Base-by-base conservation (phyloP, 1,140 invertebrate species). In the Cotesia vestalis region DNA sequence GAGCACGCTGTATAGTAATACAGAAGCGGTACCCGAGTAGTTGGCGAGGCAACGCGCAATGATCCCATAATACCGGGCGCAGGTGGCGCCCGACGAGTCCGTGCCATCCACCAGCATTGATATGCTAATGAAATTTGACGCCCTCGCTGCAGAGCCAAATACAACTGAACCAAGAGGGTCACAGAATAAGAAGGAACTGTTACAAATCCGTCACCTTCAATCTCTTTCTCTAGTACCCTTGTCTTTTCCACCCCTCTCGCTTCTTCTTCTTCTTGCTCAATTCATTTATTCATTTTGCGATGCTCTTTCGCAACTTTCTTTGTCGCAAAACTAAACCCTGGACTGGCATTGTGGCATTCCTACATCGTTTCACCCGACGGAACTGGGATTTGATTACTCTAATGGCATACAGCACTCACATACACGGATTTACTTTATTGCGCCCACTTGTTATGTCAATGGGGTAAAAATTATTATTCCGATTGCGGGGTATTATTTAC, bases 81-180 rank as follows among this genome's bases (percentile, higher is more conserved):
- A 86, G 86, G 85, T 86, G 86, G 84, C 83, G 80, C 81, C 81
- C 79, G 74, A 75, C 76, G 3, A 81, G 80, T 76, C 77, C 80
- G 75, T 78, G 77, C 83, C 84, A 86, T 86, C 83, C 83, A 77
- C 83, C 84, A 86, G 81, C 85, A 87, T 87, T 86, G 86, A 87
- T 87, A 87, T 87, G 85, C 86, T 87, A 87, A 87, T 87, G 86
- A 87, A 87, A 86, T 87, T 87, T 87, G 85, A 86, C 82, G 83
- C 85, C 84, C 85, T 83, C 81, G 78, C 78, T 35, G 40, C 40
- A 67, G 63, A 62, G 35, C 35, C 11, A 46, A 27, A 27, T 27
- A 27, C 27, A 27, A 27, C 27, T 27, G 27, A 27, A 52, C 40
- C 40, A 46, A 46, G 40, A 46, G 46, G 38, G 36, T 60, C 17